phyloP scores from a whole-genome alignment of 2,797 vertebrate species.

The Acipenser ruthenus region DNA sequence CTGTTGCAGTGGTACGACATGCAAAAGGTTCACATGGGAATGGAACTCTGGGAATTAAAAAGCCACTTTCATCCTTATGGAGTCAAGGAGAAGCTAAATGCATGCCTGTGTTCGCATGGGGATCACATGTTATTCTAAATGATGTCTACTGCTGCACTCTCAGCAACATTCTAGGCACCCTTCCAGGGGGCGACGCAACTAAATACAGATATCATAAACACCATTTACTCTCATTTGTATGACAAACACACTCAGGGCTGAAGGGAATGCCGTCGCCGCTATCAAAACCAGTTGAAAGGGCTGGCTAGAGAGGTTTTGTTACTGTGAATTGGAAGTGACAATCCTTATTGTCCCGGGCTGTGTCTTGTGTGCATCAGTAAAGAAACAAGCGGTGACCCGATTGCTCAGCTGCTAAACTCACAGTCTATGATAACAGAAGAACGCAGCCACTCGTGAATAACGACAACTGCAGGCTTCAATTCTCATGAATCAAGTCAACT shows the following conservation, averaged over 20 bases:
- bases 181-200: not conserved
- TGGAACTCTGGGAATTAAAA: no score
- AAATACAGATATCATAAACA: not conserved
- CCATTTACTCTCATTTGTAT: not conserved
- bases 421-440: constrained; percentile 60
- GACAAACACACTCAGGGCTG: not conserved
- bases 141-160: not conserved
- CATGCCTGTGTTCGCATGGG: no score
- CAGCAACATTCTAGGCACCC: not conserved
- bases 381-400: constrained; percentile 36
- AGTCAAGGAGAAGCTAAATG: no score
- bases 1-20: not conserved
- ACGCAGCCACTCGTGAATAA: constrained; percentile 47
- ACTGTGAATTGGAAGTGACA: not conserved
- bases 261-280: not conserved
- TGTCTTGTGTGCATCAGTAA: constrained; percentile 25
- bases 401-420: constrained; percentile 60
- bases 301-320: not conserved
- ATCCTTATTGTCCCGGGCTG: constrained; percentile 3
- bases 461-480: not conserved
- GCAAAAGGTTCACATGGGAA: not conserved
- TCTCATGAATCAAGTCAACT: not conserved
- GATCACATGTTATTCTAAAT: not conserved
- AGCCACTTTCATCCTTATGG: no score
- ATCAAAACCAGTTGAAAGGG: not conserved